Conservation (phyloP, 2,888 invertebrate species). For the Scelioninae gen. 1 region DNA sequence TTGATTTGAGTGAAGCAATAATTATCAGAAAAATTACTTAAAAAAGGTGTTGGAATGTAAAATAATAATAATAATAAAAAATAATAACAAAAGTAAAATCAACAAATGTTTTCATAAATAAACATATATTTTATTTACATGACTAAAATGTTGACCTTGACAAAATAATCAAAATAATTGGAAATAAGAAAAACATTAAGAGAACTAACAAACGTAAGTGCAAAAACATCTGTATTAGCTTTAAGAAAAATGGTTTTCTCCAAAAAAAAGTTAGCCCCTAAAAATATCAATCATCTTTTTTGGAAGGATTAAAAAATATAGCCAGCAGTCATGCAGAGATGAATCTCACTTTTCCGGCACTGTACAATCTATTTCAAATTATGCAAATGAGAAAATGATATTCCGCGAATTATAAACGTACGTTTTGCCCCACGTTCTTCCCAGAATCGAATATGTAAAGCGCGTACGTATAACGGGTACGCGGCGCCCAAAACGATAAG, state of each 20-base stretch:
- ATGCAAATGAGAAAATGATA: constrained; percentile 57
- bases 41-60: neutral
- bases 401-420: constrained; percentile 55
- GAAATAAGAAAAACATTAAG: too few species aligned
- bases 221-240: too few species aligned
- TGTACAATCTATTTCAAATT: constrained; percentile 55
- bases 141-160: too few species aligned
- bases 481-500: too few species aligned
- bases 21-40: neutral
- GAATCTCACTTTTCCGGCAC: constrained; percentile 12
- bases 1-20: constrained; percentile 2
- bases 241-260: neutral
- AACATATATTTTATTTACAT: too few species aligned
- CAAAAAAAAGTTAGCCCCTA: neutral
- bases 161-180: too few species aligned
- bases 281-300: neutral
- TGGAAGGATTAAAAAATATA: neutral
- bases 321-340: constrained; percentile 1
- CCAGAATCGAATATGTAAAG: constrained; percentile 55
- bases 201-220: neutral
- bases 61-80: too few species aligned
- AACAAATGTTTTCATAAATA: too few species aligned
- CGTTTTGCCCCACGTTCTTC: constrained; percentile 40
- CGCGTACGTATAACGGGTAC: constrained; percentile 47
- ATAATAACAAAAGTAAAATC: too few species aligned